Evolutionary conservation across 2,888 invertebrate genomes (phyloP).

Genomic region (Tribolium freemani): DNA sequence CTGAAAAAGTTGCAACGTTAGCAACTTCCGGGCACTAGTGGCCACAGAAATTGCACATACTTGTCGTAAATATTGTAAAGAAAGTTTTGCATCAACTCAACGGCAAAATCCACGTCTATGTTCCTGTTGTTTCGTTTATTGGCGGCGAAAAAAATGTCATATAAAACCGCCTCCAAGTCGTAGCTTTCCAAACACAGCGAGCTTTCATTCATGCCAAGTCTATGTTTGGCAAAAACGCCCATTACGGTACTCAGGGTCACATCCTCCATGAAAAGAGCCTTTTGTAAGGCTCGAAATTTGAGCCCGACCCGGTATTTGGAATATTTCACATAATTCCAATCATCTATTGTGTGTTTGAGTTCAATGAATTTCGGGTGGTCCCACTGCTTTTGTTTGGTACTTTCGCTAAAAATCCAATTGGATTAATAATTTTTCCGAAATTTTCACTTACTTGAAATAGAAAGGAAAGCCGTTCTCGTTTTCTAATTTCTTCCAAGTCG

Average conservation of each 20-base stretch:
- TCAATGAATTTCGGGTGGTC: slow-evolving; percentile 75
- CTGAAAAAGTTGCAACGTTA: slow-evolving; percentile 3
- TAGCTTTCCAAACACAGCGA: slow-evolving; percentile 76
- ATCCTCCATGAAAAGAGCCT: slow-evolving; percentile 69
- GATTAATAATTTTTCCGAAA: neutral
- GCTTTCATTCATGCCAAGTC: slow-evolving; percentile 78
- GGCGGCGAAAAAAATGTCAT: slow-evolving; percentile 81
- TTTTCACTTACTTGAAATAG: slow-evolving; percentile 71
- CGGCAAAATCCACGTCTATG: slow-evolving; percentile 75
- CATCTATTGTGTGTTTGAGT: slow-evolving; percentile 72
- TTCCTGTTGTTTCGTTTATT: slow-evolving; percentile 76
- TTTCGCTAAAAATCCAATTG: slow-evolving; percentile 67
- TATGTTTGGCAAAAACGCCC: slow-evolving; percentile 80
- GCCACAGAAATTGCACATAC: slow-evolving; percentile 63
- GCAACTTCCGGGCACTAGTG: neutral
- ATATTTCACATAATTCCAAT: slow-evolving; percentile 80
- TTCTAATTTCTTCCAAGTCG: slow-evolving; percentile 72
- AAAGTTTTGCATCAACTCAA: slow-evolving; percentile 77
- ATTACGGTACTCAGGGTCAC: slow-evolving; percentile 72
- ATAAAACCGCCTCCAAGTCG: slow-evolving; percentile 80
- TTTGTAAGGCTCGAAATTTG: slow-evolving; percentile 77
- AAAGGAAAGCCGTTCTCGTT: slow-evolving; percentile 74
- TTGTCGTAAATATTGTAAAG: slow-evolving; percentile 78
- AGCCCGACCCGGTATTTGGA: slow-evolving; percentile 83
- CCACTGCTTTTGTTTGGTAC: slow-evolving; percentile 70